Evolutionary conservation across 2,888 invertebrate species (phyloP).

Genomic region (Apodemia hepburni): DNA sequence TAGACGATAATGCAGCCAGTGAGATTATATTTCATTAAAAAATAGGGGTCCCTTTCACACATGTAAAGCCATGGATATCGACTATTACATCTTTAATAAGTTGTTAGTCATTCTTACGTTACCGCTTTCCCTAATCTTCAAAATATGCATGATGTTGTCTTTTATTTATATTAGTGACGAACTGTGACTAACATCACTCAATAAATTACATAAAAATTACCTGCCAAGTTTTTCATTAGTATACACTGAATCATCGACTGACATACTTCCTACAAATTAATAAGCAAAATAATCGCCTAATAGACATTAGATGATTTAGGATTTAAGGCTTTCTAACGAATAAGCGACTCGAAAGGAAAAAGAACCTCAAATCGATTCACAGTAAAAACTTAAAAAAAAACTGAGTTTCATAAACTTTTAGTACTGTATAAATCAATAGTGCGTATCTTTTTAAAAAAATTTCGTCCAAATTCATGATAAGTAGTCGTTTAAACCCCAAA

Average conservation of each 20-base stretch:
- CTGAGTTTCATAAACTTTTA: too few relatives aligned
- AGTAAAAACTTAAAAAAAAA: too few relatives aligned
- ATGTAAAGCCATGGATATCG: not conserved
- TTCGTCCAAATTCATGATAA: too few relatives aligned
- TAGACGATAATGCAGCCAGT: too few relatives aligned
- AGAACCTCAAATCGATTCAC: too few relatives aligned
- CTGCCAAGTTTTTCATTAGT: conserved; percentile 4
- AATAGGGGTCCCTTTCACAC: not conserved
- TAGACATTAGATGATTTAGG: too few relatives aligned
- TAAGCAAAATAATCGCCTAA: not conserved
- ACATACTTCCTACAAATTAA: not conserved
- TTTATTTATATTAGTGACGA: conserved; percentile 7
- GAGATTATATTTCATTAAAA: not conserved
- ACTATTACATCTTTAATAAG: not conserved
- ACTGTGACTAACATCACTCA: not conserved
- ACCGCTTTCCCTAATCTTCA: conserved; percentile 1
- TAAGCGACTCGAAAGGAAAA: too few relatives aligned
- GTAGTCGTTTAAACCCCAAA: too few relatives aligned
- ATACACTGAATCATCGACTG: not conserved
- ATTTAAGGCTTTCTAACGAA: too few relatives aligned
- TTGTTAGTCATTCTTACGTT: conserved; percentile 1
- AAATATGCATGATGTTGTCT: conserved; percentile 2
- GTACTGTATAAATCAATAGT: too few relatives aligned
- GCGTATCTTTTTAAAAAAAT: too few relatives aligned
- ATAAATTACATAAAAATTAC: conserved; percentile 12